Percentiles rank a stretch among this genome's conserved stretches.
phyloP scores from a whole-genome alignment of 2,797 vertebrate species.

The Pseudopleuronectes americanus region DNA sequence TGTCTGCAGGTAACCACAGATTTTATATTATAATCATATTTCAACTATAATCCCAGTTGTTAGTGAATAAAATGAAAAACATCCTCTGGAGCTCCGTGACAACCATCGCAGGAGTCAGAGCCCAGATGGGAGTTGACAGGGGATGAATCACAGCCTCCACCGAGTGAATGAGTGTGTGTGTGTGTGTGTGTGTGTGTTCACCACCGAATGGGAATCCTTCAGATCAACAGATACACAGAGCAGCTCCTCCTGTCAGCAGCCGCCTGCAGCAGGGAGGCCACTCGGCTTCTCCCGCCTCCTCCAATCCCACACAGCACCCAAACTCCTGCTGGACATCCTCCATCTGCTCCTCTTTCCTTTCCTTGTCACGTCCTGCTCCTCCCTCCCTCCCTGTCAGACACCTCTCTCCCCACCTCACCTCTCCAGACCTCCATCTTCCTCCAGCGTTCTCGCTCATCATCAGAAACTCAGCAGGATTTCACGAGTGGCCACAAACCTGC shows the following conservation, averaged over 20 bases:
- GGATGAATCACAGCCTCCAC: neutral
- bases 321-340: neutral
- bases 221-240: conserved; percentile 68
- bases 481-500: neutral
- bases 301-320: neutral
- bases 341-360: neutral
- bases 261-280: conserved; percentile 51
- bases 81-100: neutral
- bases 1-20: too few relatives aligned
- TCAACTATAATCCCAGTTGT: too few relatives aligned
- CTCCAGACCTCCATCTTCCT: conserved; percentile 31
- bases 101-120: neutral
- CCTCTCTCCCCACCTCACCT: conserved; percentile 41
- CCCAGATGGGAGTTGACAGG: neutral
- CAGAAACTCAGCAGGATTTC: neutral
- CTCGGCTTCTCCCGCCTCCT: too few relatives aligned
- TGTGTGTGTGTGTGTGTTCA: conserved; percentile 13
- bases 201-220: conserved; percentile 45
- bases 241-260: conserved; percentile 63
- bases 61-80: neutral
- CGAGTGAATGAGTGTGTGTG: neutral
- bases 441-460: conserved; percentile 44
- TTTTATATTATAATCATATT: too few relatives aligned
- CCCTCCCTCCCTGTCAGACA: conserved; percentile 46
- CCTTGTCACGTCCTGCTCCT: conserved; percentile 56